A percentile compares a stretch with the other conserved stretches of the same genome.
phyloP scores from a whole-genome alignment of 1,140 invertebrate species.

The Anastatus disparis region DNA sequence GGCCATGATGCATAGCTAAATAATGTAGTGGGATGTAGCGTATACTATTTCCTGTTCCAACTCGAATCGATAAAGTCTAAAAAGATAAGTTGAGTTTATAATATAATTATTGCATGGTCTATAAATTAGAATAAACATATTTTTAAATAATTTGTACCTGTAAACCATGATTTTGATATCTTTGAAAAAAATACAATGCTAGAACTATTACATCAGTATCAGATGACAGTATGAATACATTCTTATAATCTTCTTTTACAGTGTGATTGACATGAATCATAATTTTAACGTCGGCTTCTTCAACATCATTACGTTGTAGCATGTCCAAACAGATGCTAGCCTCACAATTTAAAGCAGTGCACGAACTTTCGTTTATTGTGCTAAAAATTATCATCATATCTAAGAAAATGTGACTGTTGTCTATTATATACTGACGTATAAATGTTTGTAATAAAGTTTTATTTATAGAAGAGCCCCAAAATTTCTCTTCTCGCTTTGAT shows the following conservation, averaged over 20 bases:
- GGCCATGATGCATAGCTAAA: conserved; percentile 1
- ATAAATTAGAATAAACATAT: no score
- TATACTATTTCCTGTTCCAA: no score
- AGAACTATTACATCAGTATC: no score
- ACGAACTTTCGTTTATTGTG: background rate
- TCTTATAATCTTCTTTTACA: background rate
- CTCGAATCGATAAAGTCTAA: background rate
- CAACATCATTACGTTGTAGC: background rate
- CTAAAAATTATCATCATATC: background rate
- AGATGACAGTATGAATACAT: background rate
- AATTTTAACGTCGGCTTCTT: no score
- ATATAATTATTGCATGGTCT: no score
- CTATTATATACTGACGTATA: no score
- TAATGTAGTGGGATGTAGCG: no score
- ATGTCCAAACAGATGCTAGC: background rate
- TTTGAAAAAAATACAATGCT: background rate
- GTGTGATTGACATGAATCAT: background rate
- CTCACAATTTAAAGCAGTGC: background rate
- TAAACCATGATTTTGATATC: background rate
- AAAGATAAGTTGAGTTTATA: background rate
- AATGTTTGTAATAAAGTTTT: background rate
- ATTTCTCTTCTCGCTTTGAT: no score
- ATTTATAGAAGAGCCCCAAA: background rate
- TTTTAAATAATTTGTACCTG: background rate
- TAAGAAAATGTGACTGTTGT: no score